Percentiles rank a stretch among this genome's conserved stretches.
Conservation (phyloP, 2,797 vertebrate genomes). For the Megalops cyprinoides region DNA sequence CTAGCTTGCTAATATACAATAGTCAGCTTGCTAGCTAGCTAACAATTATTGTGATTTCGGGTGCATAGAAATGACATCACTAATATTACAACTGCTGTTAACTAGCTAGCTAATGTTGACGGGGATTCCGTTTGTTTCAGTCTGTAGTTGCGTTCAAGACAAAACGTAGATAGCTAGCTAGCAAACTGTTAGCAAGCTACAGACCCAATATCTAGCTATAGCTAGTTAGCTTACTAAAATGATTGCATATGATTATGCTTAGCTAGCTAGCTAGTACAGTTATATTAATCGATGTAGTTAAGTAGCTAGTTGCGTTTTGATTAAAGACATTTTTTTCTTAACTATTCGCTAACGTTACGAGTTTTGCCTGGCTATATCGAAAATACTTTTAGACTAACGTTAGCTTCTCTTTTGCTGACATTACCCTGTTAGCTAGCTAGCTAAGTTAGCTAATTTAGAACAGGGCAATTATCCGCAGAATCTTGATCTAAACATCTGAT, state of each 20-base stretch:
- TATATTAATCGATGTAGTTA: background rate
- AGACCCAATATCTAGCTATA: constrained; percentile 3
- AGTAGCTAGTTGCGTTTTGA: background rate
- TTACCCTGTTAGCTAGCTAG: background rate
- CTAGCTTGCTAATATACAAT: constrained; percentile 26
- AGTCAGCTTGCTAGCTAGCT: too few species aligned
- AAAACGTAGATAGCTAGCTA: background rate
- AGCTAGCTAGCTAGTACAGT: background rate
- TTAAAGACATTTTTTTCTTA: background rate
- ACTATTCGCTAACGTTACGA: too few species aligned
- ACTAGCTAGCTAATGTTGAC: background rate
- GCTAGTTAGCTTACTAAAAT: background rate
- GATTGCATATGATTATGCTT: too few species aligned
- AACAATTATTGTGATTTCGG: constrained; percentile 35
- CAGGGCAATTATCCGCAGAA: constrained; percentile 3
- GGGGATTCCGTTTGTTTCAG: constrained; percentile 8
- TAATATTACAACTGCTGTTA: background rate
- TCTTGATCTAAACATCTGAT: background rate
- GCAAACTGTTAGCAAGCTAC: background rate
- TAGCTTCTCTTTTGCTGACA: background rate
- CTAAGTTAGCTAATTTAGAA: constrained; percentile 3
- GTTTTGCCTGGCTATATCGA: background rate
- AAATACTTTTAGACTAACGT: background rate
- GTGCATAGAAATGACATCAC: constrained; percentile 29
- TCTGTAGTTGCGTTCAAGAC: background rate